phyloP scores from a whole-genome alignment of 2,888 invertebrate genomes.

The Acrobasis repandana region DNA sequence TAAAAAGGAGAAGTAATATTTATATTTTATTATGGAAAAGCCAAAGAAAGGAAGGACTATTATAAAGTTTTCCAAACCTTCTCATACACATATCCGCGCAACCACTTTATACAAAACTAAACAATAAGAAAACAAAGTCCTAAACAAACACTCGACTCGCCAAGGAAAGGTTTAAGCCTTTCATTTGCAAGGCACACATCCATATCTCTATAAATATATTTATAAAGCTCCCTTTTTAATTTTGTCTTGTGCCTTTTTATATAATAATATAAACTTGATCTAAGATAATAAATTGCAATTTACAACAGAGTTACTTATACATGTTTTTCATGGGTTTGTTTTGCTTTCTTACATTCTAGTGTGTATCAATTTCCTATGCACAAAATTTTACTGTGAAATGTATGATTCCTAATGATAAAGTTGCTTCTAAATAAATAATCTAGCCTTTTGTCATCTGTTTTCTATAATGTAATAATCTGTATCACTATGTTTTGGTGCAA shows the following conservation, averaged over 20 bases:
- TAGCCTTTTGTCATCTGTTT: too few species aligned
- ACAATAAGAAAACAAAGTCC: constrained; percentile 22
- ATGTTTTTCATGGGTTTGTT: too few species aligned
- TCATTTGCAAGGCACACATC: constrained; percentile 17
- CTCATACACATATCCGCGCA: constrained; percentile 28
- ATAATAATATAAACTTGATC: not conserved
- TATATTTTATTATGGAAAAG: not conserved
- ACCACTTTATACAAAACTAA: constrained; percentile 28
- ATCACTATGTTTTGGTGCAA: too few species aligned
- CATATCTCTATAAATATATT: not conserved
- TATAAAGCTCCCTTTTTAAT: not conserved
- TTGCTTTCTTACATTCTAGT: too few species aligned
- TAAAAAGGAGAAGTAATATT: not conserved
- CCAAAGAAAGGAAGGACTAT: constrained; percentile 17
- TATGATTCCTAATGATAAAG: too few species aligned
- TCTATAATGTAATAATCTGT: too few species aligned
- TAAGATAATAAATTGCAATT: too few species aligned
- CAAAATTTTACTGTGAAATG: too few species aligned
- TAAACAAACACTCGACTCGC: constrained; percentile 28
- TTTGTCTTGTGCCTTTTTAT: not conserved
- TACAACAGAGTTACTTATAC: too few species aligned
- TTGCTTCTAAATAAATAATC: too few species aligned
- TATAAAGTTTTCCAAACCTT: constrained; percentile 27
- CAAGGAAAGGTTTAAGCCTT: constrained; percentile 19
- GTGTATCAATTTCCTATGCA: too few species aligned